phyloP scores from a whole-genome alignment of 2,113 vertebrate genomes.

The Saccopteryx bilineata region DNA sequence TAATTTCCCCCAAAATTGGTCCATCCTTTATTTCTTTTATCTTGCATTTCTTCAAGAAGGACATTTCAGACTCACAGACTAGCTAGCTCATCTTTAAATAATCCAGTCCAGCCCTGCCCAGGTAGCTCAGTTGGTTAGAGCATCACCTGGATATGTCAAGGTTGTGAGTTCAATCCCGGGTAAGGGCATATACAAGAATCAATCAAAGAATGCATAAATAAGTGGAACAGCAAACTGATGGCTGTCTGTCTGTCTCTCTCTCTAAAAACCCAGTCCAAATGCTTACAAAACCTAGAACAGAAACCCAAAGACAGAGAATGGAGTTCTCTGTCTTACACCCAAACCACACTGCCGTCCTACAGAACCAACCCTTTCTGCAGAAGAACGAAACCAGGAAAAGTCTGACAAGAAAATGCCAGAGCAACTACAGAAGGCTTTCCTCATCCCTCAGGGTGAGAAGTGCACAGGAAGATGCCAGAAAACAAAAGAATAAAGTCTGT shows the following conservation, averaged over 20 bases:
- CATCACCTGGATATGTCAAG: too few relatives aligned
- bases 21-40: conserved; percentile 19
- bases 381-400: background rate
- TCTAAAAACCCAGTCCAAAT: background rate
- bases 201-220: too few relatives aligned
- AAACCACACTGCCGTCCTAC: background rate
- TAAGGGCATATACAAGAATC: too few relatives aligned
- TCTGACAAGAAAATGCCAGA: background rate
- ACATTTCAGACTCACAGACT: background rate
- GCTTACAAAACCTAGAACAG: conserved; percentile 23
- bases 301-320: background rate
- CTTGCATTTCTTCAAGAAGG: background rate
- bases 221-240: too few relatives aligned
- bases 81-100: conserved; percentile 15
- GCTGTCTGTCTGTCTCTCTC: too few relatives aligned
- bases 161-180: too few relatives aligned
- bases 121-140: too few relatives aligned
- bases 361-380: background rate
- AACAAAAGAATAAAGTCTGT: background rate
- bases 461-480: background rate
- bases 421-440: background rate
- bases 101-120: background rate
- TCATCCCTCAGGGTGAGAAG: background rate
- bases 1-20: background rate
- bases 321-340: background rate